Evolutionary conservation across 1,140 invertebrate genomes (phyloP), one percentile per base, ranked within the genome.

Genomic region (Macrosteles quadrilineatus): DNA sequence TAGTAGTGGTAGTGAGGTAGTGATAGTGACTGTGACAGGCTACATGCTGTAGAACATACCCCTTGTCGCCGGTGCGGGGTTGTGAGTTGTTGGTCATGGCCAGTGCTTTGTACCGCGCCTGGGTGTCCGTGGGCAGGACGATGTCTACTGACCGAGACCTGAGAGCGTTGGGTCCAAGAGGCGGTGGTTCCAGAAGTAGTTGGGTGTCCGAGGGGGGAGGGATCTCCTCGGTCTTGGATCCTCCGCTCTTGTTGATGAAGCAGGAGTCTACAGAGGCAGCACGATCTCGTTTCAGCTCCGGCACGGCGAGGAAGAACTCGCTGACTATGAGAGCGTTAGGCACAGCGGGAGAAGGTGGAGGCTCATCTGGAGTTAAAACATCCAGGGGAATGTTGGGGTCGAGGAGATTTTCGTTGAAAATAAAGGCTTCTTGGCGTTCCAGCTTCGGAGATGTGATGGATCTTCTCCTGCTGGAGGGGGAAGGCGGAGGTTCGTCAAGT

Each of bases 91-190:
- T n/a, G 36, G 68, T 73, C 68, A 74, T 75, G 45, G 75, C 74
- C 14, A 93, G 81, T 4, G 93, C 92, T 69, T 93, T 93, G 78
- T 95, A 95, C 64, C 91, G 83, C 1, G 90, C 89, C 76, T 94
- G 90, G 74, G 91, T 89, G 57, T 93, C 91, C 0, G 93, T 96
- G 0, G 94, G 94, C 67, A 97, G 81, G 14, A 93, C 92, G 70
- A 96, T 95, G 79, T 97, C 94, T 47, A 96, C 93, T 30, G 93
- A 95, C 68, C 92, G 87, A 2, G 94, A 96, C n/a, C 94, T 84
- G 1, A 88, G 84, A 6, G 86, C 85, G 12, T 67, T 45, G 14
- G 70, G 30, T 0, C 62, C 64, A 2, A 64, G 71, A 9, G 73
- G 59, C n/a, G 75, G 75, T 12, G 76, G 75, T 36, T 77, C 73